A percentile compares a stretch with the other conserved stretches of the same genome.
phyloP scores from a whole-genome alignment of 2,888 invertebrate species.

The Eupeodes latifasciatus region DNA sequence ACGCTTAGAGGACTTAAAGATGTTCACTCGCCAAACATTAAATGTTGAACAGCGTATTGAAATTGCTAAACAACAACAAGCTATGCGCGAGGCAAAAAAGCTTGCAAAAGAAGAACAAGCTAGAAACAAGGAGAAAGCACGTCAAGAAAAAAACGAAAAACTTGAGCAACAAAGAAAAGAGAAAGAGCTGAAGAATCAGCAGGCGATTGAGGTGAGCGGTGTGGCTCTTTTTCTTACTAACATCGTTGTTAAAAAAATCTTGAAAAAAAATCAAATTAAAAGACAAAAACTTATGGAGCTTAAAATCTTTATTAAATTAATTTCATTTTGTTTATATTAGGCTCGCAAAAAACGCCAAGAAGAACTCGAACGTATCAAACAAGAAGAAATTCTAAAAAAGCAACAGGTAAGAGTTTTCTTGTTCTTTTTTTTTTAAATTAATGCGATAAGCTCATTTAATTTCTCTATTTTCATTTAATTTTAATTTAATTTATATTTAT shows the following conservation, averaged over 20 bases:
- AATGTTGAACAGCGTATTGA: conserved; percentile 92
- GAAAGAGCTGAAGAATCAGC: conserved; percentile 92
- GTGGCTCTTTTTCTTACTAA: conserved; percentile 66
- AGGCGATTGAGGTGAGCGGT: conserved; percentile 92
- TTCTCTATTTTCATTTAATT: conserved; percentile 34
- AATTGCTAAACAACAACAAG: conserved; percentile 89
- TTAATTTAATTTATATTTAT: conserved; percentile 29
- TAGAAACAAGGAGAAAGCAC: conserved; percentile 85
- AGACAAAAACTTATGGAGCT: neutral
- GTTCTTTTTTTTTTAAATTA: neutral
- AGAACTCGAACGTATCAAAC: conserved; percentile 92
- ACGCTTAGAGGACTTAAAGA: conserved; percentile 88
- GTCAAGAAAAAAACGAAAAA: conserved; percentile 90
- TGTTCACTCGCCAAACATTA: conserved; percentile 87
- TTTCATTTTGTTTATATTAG: conserved; percentile 85
- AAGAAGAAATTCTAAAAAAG: conserved; percentile 93
- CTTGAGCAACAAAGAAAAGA: conserved; percentile 93
- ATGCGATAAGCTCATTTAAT: conserved; percentile 14
- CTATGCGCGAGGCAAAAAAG: conserved; percentile 90
- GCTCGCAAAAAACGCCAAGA: conserved; percentile 94
- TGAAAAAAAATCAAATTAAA: neutral
- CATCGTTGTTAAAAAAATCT: neutral
- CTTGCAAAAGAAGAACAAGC: conserved; percentile 88
- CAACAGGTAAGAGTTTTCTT: conserved; percentile 88
- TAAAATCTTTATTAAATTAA: neutral